phyloP scores from a whole-genome alignment of 2,797 vertebrate genomes.

The Dendrocincla fuliginosa region DNA sequence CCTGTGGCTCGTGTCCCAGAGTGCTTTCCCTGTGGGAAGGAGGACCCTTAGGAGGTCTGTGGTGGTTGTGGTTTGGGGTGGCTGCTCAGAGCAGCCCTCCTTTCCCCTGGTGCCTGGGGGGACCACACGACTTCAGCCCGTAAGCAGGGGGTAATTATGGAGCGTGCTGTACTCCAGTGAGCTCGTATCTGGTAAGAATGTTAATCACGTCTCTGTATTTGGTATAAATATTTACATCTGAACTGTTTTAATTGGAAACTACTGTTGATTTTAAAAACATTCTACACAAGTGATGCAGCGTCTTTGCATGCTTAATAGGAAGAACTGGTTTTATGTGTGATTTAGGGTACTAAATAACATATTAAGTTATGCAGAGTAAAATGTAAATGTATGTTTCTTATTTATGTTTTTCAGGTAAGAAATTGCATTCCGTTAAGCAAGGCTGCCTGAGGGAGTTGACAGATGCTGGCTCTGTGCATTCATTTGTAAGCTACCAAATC shows the following conservation, averaged over 20 bases:
- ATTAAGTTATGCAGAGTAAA: constrained; percentile 65
- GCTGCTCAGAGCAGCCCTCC: not conserved
- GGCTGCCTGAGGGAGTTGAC: constrained; percentile 74
- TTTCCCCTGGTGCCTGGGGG: not conserved
- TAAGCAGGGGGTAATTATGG: not conserved
- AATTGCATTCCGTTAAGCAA: constrained; percentile 76
- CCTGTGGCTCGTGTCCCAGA: not conserved
- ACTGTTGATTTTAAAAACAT: constrained; percentile 65
- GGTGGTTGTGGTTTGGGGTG: not conserved
- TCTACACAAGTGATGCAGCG: not conserved
- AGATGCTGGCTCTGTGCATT: constrained; percentile 76
- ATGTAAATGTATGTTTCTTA: constrained; percentile 73
- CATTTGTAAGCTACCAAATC: constrained; percentile 77
- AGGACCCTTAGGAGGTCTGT: not conserved
- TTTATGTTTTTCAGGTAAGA: constrained; percentile 85
- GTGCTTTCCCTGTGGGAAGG: not conserved
- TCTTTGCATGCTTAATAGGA: constrained; percentile 55
- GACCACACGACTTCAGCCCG: fast-evolving
- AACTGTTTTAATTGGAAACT: constrained; percentile 53
- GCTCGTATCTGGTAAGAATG: constrained; percentile 18
- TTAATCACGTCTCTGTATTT: constrained; percentile 26
- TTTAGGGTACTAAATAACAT: constrained; percentile 63
- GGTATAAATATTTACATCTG: constrained; percentile 60
- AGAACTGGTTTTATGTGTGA: constrained; percentile 48
- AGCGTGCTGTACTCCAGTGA: not conserved